A percentile compares a stretch with the other conserved stretches of the same genome.
phyloP scores from a whole-genome alignment of 1,140 invertebrate genomes.

The Homarus americanus region DNA sequence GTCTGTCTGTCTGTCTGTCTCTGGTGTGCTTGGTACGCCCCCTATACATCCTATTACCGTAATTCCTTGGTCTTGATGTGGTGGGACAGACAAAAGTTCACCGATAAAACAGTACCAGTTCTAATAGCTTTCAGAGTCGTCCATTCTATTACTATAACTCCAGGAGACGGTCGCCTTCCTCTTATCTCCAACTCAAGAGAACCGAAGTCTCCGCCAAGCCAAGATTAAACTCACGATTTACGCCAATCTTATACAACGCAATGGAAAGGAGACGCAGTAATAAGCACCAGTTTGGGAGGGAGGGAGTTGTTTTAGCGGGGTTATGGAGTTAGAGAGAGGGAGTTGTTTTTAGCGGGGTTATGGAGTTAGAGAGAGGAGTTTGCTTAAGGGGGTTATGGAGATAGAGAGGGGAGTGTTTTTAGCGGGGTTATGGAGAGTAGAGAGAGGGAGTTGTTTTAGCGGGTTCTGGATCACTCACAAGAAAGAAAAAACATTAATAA shows the following conservation, averaged over 20 bases:
- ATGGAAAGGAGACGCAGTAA: background rate
- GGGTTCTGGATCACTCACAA: too few relatives aligned
- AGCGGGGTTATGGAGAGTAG: too few relatives aligned
- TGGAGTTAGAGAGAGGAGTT: too few relatives aligned
- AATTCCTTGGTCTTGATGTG: slow-evolving; percentile 38
- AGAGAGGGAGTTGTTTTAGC: too few relatives aligned
- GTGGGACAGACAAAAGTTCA: slow-evolving; percentile 14
- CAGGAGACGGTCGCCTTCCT: background rate
- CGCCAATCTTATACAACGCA: slow-evolving; percentile 10
- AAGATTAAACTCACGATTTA: slow-evolving; percentile 2
- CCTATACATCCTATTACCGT: slow-evolving; percentile 46
- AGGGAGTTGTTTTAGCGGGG: background rate
- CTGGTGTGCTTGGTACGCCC: too few relatives aligned
- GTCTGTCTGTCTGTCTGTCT: too few relatives aligned
- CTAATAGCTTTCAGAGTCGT: slow-evolving; percentile 43
- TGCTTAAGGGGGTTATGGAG: too few relatives aligned
- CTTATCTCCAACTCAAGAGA: background rate
- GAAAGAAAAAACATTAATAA: too few relatives aligned
- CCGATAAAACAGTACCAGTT: slow-evolving; percentile 37
- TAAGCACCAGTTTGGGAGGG: background rate
- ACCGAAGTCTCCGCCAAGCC: background rate
- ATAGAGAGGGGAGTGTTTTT: too few relatives aligned
- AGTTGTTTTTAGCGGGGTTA: too few relatives aligned
- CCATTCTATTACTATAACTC: slow-evolving; percentile 48
- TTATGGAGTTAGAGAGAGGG: background rate